Conservation (phyloP, 2,113 vertebrate species). For the Austrofundulus limnaeus region DNA sequence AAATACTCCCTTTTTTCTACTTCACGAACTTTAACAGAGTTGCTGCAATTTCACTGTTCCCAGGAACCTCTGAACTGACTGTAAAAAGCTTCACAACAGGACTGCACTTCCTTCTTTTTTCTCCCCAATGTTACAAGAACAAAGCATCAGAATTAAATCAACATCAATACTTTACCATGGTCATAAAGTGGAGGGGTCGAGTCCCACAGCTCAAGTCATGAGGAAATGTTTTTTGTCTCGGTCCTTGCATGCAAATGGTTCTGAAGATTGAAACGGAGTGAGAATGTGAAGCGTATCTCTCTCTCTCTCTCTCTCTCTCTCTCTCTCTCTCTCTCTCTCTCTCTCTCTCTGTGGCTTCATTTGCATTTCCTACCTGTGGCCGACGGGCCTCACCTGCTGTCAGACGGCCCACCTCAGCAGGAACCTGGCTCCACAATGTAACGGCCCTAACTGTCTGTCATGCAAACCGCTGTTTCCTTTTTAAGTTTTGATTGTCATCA, state of each 20-base stretch:
- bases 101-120: conserved; percentile 37
- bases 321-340: too few species aligned
- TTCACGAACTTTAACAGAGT: not conserved
- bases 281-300: conserved; percentile 27
- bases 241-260: conserved; percentile 57
- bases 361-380: conserved; percentile 69
- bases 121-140: not conserved
- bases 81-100: not conserved
- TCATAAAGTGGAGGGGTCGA: conserved; percentile 23
- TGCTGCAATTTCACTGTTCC: not conserved
- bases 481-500: not conserved
- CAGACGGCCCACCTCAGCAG: conserved; percentile 13
- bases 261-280: conserved; percentile 19
- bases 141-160: conserved; percentile 17
- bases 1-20: not conserved
- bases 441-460: not conserved
- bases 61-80: conserved; percentile 2
- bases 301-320: too few species aligned
- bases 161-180: conserved; percentile 73
- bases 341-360: too few species aligned
- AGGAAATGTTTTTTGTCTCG: conserved; percentile 43
- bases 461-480: not conserved
- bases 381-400: conserved; percentile 32
- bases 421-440: conserved; percentile 3
- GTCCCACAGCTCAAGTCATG: conserved; percentile 49